Evolutionary conservation across 2,888 invertebrate species (phyloP).

Genomic region (Limnephilus rhombicus): DNA sequence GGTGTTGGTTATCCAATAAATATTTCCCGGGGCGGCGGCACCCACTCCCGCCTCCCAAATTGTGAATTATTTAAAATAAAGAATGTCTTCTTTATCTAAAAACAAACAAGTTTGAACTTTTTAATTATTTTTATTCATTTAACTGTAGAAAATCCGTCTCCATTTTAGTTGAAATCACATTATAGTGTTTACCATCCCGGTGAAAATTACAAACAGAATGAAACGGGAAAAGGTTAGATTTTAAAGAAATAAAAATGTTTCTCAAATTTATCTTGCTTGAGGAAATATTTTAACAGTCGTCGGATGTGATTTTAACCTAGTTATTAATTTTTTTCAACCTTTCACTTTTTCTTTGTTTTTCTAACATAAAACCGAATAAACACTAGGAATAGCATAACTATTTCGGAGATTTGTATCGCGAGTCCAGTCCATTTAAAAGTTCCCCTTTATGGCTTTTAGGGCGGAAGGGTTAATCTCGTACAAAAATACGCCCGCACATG

Average conservation of each 20-base stretch:
- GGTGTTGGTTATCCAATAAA: too few species aligned
- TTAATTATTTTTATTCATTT: background rate
- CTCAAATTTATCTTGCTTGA: background rate
- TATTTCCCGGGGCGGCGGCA: too few species aligned
- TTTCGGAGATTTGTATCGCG: conserved; percentile 10
- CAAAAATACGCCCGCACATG: background rate
- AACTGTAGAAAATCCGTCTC: background rate
- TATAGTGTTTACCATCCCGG: too few species aligned
- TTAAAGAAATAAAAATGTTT: background rate
- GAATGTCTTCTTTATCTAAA: too few species aligned
- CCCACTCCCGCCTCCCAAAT: too few species aligned
- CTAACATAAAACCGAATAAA: background rate
- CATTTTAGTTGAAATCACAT: background rate
- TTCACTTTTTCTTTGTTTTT: background rate
- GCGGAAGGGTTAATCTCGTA: conserved; percentile 14
- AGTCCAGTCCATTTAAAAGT: conserved; percentile 6
- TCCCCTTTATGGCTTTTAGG: background rate
- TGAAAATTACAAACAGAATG: background rate
- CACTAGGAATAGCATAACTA: background rate
- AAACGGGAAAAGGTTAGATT: background rate
- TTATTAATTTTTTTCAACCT: background rate
- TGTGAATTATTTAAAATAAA: too few species aligned
- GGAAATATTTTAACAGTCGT: background rate
- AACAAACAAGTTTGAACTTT: background rate
- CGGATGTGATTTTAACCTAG: background rate